Evolutionary conservation across 2,888 invertebrate genomes (phyloP).

Genomic region (Lapara coniferarum): DNA sequence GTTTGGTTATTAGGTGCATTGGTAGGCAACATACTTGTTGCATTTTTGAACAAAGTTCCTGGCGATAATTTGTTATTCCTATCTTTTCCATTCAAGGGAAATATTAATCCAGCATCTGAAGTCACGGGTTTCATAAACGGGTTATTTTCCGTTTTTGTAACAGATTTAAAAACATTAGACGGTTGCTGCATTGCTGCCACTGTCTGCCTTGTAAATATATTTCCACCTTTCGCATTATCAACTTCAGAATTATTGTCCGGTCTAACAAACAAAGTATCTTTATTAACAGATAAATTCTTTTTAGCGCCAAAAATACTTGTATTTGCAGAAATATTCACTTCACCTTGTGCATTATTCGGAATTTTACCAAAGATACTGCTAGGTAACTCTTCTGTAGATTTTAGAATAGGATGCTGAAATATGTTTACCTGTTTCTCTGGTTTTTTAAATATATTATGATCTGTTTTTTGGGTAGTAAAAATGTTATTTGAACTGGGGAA

Average conservation of each 20-base stretch:
- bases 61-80: constrained; percentile 56
- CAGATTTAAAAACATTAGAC: constrained; percentile 59
- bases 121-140: constrained; percentile 46
- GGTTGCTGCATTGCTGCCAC: constrained; percentile 43
- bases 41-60: constrained; percentile 70
- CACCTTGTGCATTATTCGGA: not conserved
- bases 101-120: constrained; percentile 38
- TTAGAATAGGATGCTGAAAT: not conserved
- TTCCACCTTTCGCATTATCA: constrained; percentile 40
- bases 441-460: constrained; percentile 26
- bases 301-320: constrained; percentile 29
- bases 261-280: constrained; percentile 34
- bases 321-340: not conserved
- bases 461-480: constrained; percentile 40
- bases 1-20: constrained; percentile 51
- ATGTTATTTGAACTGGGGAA: constrained; percentile 41
- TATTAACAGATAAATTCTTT: constrained; percentile 35
- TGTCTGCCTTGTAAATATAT: constrained; percentile 57
- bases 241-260: constrained; percentile 26
- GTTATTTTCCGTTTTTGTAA: constrained; percentile 51
- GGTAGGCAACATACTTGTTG: constrained; percentile 41
- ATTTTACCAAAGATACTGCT: constrained; percentile 15
- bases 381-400: not conserved
- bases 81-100: constrained; percentile 51
- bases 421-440: not conserved